Conservation (phyloP, 2,113 vertebrate genomes). For the Mesocricetus auratus region DNA sequence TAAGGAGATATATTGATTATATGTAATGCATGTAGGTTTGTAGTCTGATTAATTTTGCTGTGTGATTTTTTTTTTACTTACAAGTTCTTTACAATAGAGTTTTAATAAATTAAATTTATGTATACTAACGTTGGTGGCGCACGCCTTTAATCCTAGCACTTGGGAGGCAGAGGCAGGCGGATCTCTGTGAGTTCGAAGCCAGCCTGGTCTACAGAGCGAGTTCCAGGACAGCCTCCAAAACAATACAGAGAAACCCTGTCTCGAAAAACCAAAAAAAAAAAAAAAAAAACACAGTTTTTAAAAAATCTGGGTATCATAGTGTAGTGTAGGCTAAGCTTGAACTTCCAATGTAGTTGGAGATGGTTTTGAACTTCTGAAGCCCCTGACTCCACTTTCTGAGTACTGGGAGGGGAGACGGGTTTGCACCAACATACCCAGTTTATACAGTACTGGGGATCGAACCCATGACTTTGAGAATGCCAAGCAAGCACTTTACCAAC, state of each 20-base stretch:
- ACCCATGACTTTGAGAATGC: not conserved
- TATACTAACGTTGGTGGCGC: no score
- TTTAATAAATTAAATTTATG: not conserved
- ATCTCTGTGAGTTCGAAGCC: no score
- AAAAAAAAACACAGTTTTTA: not conserved
- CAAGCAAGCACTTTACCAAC: not conserved
- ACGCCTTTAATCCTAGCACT: no score
- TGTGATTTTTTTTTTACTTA: not conserved
- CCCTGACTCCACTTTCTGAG: not conserved
- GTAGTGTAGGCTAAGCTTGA: not conserved
- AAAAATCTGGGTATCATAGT: no score
- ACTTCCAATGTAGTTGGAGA: not conserved
- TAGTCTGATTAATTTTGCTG: not conserved
- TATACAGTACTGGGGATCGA: not conserved
- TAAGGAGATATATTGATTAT: not conserved
- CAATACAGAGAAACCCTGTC: no score
- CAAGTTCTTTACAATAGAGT: not conserved
- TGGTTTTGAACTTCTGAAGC: no score
- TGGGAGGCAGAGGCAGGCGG: no score
- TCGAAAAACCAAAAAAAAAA: no score
- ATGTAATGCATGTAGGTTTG: not conserved
- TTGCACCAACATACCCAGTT: not conserved
- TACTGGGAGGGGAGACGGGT: not conserved
- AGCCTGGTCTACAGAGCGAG: no score
- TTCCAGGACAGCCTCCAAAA: no score